These are phyloP conservation scores for Lutraria lutraria DNA, from an alignment of 2,888 invertebrate genomes.

Conservation along the genomic window DNA sequence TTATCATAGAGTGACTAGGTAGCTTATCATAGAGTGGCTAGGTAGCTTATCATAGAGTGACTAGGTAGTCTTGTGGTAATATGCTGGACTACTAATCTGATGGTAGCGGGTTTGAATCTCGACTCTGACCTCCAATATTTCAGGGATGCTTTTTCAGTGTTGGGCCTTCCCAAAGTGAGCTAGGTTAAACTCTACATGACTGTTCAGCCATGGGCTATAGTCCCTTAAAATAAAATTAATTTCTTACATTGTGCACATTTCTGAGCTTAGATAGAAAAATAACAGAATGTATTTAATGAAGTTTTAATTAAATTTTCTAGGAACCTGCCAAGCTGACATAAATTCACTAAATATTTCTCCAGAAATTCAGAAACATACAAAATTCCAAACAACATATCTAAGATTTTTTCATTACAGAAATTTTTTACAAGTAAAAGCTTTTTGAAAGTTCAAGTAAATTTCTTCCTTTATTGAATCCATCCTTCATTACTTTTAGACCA, in stretches of 20 bases:
- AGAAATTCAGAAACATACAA: background rate
- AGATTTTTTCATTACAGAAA: background rate
- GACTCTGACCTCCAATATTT: too few species aligned
- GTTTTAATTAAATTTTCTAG: conserved; percentile 6
- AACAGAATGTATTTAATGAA: conserved; percentile 2
- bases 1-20: too few species aligned
- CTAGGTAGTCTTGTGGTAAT: too few species aligned
- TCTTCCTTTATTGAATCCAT: background rate
- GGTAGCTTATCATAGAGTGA: too few species aligned
- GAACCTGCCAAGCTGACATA: background rate
- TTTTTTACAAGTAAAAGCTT: background rate
- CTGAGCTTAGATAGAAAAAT: background rate
- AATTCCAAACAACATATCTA: background rate
- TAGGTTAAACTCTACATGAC: too few species aligned
- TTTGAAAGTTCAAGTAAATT: background rate
- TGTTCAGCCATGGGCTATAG: too few species aligned
- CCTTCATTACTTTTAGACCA: background rate
- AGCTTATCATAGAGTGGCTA: too few species aligned
- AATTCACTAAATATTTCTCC: conserved; percentile 1
- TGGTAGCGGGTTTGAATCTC: too few species aligned
- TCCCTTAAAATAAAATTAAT: too few species aligned
- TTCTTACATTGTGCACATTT: background rate
- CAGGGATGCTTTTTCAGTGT: too few species aligned
- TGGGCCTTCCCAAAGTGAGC: too few species aligned
- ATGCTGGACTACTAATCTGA: too few species aligned